Conservation (phyloP, 1,140 invertebrate species). For the Drosophila tani region DNA sequence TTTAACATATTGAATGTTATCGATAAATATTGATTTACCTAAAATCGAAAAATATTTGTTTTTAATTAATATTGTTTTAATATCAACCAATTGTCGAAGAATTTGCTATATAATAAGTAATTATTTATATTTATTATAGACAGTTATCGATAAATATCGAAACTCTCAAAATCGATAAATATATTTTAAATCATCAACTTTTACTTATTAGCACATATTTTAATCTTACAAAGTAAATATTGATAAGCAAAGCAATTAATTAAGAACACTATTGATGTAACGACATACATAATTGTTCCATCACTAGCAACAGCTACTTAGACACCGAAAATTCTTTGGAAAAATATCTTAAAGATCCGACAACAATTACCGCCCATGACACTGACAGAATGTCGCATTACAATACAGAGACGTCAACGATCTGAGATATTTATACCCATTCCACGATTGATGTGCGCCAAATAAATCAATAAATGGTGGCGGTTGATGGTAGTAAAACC, state of each 20-base stretch:
- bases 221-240: neutral
- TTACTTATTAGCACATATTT: too few species aligned
- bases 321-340: slow-evolving; percentile 2
- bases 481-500: neutral
- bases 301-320: slow-evolving; percentile 22
- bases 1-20: too few species aligned
- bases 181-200: too few species aligned
- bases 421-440: slow-evolving; percentile 6
- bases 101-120: too few species aligned
- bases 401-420: slow-evolving; percentile 14
- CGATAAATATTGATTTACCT: too few species aligned
- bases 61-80: too few species aligned
- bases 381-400: slow-evolving; percentile 64
- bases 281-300: neutral
- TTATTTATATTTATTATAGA: too few species aligned
- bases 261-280: neutral
- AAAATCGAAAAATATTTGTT: too few species aligned
- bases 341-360: slow-evolving; percentile 25
- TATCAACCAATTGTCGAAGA: too few species aligned
- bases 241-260: too few species aligned
- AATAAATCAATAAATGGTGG: slow-evolving; percentile 29
- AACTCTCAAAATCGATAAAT: too few species aligned
- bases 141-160: too few species aligned
- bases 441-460: slow-evolving; percentile 25
- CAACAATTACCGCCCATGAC: slow-evolving; percentile 75